Evolutionary conservation across 2,797 vertebrate species (phyloP).

Genomic region (Catostomus latipinnis): DNA sequence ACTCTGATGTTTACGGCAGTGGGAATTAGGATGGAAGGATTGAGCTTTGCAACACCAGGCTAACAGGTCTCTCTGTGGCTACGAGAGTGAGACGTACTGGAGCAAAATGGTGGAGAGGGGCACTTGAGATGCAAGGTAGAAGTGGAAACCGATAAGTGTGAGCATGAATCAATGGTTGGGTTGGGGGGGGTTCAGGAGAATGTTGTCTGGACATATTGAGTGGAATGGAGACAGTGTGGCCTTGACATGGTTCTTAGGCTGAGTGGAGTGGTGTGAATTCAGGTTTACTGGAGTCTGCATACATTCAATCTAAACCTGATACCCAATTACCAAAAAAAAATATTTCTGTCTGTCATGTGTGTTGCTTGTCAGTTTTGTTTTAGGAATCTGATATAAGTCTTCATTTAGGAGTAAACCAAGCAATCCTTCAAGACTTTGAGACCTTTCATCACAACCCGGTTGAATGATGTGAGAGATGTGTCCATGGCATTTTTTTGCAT

Average conservation of each 20-base stretch:
- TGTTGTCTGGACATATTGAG: slow-evolving; percentile 46
- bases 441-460: background rate
- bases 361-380: slow-evolving; percentile 2
- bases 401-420: background rate
- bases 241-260: slow-evolving; percentile 50
- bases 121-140: slow-evolving; percentile 39
- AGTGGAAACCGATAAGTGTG: slow-evolving; percentile 33
- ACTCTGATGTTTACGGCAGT: slow-evolving; percentile 35
- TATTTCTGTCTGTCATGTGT: background rate
- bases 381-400: background rate
- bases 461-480: too few species aligned
- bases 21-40: slow-evolving; percentile 53
- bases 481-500: too few species aligned
- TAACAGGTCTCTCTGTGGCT: slow-evolving; percentile 32
- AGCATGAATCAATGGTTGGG: slow-evolving; percentile 25
- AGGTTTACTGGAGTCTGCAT: slow-evolving; percentile 46
- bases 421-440: background rate
- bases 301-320: slow-evolving; percentile 44
- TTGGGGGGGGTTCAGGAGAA: slow-evolving; percentile 30
- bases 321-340: slow-evolving; percentile 48
- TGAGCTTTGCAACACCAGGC: slow-evolving; percentile 47
- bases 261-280: slow-evolving; percentile 40
- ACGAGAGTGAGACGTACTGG: background rate
- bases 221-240: slow-evolving; percentile 47
- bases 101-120: slow-evolving; percentile 19